These are phyloP conservation scores for Temnothorax curvispinosus DNA, from an alignment of 1,140 invertebrate species.

Conservation along the genomic window DNA sequence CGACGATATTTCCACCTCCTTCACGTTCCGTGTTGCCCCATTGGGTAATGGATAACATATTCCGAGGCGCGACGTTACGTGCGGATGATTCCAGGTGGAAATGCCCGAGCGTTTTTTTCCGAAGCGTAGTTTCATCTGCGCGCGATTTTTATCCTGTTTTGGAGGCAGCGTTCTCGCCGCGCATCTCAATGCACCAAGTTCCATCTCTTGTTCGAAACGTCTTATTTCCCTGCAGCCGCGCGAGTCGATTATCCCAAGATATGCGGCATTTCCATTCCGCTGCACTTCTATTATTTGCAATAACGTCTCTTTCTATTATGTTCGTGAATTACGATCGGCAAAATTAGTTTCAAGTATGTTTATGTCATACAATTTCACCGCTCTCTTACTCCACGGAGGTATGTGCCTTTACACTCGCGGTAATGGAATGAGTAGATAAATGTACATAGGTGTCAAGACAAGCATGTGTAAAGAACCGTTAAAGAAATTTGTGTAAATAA, in stretches of 20 bases:
- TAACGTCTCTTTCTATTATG: not conserved
- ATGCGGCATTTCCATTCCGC: not conserved
- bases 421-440: slow-evolving; percentile 4
- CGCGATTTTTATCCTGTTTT: slow-evolving; percentile 58
- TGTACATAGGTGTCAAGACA: not conserved
- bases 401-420: not conserved
- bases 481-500: not conserved
- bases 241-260: slow-evolving; percentile 26
- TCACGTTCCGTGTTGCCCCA: slow-evolving; percentile 30
- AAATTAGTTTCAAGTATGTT: slow-evolving; percentile 34
- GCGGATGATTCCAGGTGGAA: slow-evolving; percentile 51
- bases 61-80: slow-evolving; percentile 32
- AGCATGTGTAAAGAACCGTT: not conserved
- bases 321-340: not conserved
- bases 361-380: slow-evolving; percentile 8
- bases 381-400: not conserved
- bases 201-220: slow-evolving; percentile 38
- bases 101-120: slow-evolving; percentile 34
- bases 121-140: slow-evolving; percentile 16
- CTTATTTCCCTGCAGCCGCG: slow-evolving; percentile 6
- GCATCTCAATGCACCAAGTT: slow-evolving; percentile 51
- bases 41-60: slow-evolving; percentile 59
- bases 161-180: not conserved
- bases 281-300: not conserved
- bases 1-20: slow-evolving; percentile 59